A percentile compares a stretch with the other conserved stretches of the same genome.
phyloP scores from a whole-genome alignment of 2,888 invertebrate species.

The Sminthurides aquaticus region DNA sequence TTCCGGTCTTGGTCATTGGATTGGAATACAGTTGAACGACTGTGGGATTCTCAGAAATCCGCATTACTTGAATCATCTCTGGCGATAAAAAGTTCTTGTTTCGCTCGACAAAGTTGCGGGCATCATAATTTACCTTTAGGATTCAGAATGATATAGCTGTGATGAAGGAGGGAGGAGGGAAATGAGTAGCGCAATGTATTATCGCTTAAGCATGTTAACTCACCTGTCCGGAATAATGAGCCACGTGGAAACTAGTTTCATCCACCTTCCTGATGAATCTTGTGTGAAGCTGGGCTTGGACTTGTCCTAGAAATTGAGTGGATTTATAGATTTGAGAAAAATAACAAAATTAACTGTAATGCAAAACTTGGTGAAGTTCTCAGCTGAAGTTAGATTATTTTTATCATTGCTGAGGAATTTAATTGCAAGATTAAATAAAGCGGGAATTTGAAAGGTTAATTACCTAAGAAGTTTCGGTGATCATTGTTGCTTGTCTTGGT shows the following conservation, averaged over 20 bases:
- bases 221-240: conserved; percentile 85
- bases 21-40: conserved; percentile 73
- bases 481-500: conserved; percentile 62
- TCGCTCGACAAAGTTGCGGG: conserved; percentile 73
- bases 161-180: no score
- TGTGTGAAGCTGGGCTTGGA: conserved; percentile 23
- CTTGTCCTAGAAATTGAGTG: conserved; percentile 22
- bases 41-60: conserved; percentile 62
- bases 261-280: conserved; percentile 29
- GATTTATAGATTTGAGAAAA: not conserved
- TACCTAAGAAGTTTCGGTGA: conserved; percentile 66
- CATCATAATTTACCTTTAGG: conserved; percentile 60
- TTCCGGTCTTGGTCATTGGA: conserved; percentile 74
- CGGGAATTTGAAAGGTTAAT: no score
- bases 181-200: not conserved
- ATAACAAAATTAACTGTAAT: not conserved
- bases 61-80: conserved; percentile 74
- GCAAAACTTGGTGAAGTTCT: no score
- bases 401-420: no score
- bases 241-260: conserved; percentile 65
- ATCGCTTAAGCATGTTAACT: not conserved
- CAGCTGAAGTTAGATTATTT: no score
- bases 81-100: conserved; percentile 85
- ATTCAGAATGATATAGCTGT: not conserved
- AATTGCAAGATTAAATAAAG: no score